Evolutionary conservation across 2,113 vertebrate species (phyloP).

Genomic region (Solenodon paradoxus): DNA sequence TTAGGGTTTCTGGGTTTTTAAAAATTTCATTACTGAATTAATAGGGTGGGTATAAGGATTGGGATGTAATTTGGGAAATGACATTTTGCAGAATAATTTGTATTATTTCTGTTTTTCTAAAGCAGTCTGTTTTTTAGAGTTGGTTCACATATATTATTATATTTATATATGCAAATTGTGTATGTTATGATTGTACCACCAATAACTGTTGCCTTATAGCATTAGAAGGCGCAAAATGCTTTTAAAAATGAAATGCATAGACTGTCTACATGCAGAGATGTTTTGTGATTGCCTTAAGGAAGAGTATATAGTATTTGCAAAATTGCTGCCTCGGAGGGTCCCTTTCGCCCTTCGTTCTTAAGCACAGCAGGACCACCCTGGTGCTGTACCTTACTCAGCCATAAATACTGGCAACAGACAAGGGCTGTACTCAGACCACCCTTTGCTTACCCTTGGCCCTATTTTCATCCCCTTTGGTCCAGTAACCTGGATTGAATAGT

Average conservation of each 20-base stretch:
- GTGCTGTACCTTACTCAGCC: background rate
- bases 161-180: background rate
- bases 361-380: background rate
- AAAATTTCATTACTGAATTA: constrained; percentile 29
- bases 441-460: background rate
- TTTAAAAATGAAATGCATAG: constrained; percentile 14
- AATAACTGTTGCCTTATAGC: background rate
- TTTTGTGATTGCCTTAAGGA: background rate
- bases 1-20: constrained; percentile 25
- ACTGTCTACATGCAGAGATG: background rate
- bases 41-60: constrained; percentile 45
- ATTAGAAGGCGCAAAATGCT: background rate
- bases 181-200: background rate
- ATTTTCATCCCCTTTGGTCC: background rate
- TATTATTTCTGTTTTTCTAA: constrained; percentile 35
- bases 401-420: background rate
- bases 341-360: background rate
- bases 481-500: background rate
- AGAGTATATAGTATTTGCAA: background rate
- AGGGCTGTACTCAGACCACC: background rate
- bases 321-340: background rate
- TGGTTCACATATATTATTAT: constrained; percentile 13
- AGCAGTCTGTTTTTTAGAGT: constrained; percentile 37
- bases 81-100: constrained; percentile 43
- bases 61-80: constrained; percentile 10